Percentiles rank a stretch among this genome's conserved stretches.
phyloP scores from a whole-genome alignment of 2,888 invertebrate genomes.

The Morpho helenor region DNA sequence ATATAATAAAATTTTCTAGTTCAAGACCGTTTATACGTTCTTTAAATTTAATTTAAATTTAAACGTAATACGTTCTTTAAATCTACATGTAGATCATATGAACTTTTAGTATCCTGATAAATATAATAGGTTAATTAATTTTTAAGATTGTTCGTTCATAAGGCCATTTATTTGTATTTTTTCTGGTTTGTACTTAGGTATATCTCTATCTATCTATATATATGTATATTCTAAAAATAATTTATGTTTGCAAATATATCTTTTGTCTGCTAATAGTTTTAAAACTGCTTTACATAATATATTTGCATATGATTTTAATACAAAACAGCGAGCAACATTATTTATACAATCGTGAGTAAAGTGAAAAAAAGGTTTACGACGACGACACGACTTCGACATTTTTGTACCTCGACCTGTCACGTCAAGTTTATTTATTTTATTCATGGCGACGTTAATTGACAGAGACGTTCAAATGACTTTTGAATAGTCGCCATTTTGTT shows the following conservation, averaged over 20 bases:
- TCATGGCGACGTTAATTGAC: slow-evolving; percentile 39
- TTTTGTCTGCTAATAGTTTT: background rate
- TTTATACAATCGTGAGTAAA: slow-evolving; percentile 11
- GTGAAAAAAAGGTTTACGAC: slow-evolving; percentile 1
- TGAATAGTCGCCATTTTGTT: slow-evolving; percentile 32
- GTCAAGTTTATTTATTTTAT: slow-evolving; percentile 36
- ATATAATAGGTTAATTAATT: no score
- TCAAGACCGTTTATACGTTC: no score
- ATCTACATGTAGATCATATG: no score
- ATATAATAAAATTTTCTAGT: no score
- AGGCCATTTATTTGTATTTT: no score
- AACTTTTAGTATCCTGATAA: no score
- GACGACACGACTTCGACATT: slow-evolving; percentile 16
- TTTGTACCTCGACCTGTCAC: slow-evolving; percentile 14
- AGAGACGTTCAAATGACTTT: slow-evolving; percentile 30
- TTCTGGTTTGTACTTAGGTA: no score
- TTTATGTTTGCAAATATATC: background rate
- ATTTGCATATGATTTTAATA: slow-evolving; percentile 18
- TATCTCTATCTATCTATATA: no score
- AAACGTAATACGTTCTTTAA: no score
- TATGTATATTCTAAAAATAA: no score
- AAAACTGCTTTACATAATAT: slow-evolving; percentile 1
- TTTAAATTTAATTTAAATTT: no score
- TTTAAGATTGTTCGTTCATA: no score
- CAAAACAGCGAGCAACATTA: slow-evolving; percentile 1